Base-by-base conservation (phyloP, 2,113 vertebrate species). In the Conger conger region DNA sequence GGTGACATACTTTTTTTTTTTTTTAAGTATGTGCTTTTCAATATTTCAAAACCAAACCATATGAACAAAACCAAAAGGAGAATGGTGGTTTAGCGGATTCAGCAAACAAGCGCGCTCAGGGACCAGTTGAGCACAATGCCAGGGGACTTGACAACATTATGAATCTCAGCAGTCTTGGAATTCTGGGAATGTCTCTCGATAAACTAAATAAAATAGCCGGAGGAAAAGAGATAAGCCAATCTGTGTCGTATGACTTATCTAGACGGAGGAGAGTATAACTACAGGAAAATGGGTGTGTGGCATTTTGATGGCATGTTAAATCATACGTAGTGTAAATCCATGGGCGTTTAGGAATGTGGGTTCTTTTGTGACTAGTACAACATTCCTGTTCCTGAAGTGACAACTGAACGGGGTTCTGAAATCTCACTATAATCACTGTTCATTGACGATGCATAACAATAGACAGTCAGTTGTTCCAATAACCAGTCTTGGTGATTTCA, bases 141-240 rank as follows among this genome's bases (percentile, higher is more conserved):
- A n/a, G 68, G 68, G 68, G 33, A 73, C 68, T 11, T n/a, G 68
- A 73, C n/a, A 73, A 30, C 68, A 73, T 73, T 30, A 73, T 73
- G 68, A 73, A 73, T 30, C 27, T 13, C 9, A 8, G n/a, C n/a
- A 33, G 6, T 73, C 79, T 80, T 79, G 40, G 30, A 38, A 82
- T 38, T 54, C 42, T 35, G 23, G 57, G 37, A 63, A 37, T 54
- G 79, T 54, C 77, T 73, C 36, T 63, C 11, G 18, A 86, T 86
- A 83, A 60, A 73, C 68, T 33, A 53, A 68, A 38, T 54, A 9
- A 78, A 68, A 38, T 54, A 9, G 68, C 35, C 30, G 9, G 54
- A 82, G 88, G 85, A 86, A 84, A 11, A 27, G 16, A 84, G 86
- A 90, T 82, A 88, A 87, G 85, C 60, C 2, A 3, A 6, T 3